Evolutionary conservation across 1,140 invertebrate genomes (phyloP).

Genomic region (Hypsibius dujardini): DNA sequence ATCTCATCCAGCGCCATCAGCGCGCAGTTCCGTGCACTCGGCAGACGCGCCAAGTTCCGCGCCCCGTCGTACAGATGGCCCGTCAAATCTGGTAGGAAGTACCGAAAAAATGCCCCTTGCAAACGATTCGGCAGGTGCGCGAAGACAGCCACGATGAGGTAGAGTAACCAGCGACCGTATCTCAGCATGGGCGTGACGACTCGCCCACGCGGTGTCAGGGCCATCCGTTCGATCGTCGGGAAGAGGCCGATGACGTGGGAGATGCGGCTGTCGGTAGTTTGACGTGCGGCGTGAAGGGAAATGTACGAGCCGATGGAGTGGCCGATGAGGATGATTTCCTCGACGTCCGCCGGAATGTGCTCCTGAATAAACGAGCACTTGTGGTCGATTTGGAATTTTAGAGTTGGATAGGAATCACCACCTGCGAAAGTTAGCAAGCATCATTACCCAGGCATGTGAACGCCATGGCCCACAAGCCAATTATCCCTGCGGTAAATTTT

Average conservation of each 20-base stretch:
- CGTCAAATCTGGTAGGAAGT: constrained; percentile 26
- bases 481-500: no score
- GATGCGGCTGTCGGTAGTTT: constrained; percentile 7
- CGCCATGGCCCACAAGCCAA: no score
- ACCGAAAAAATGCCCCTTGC: constrained; percentile 27
- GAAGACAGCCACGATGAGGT: constrained; percentile 42
- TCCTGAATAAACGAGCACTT: constrained; percentile 55
- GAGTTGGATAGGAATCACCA: constrained; percentile 24
- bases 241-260: constrained; percentile 48
- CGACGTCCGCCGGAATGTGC: constrained; percentile 46
- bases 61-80: constrained; percentile 30
- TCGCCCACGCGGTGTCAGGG: constrained; percentile 46
- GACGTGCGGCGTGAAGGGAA: constrained; percentile 49
- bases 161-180: constrained; percentile 38
- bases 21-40: constrained; percentile 34
- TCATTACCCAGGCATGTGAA: no score
- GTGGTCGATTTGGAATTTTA: constrained; percentile 58
- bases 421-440: neutral
- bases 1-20: constrained; percentile 35
- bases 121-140: constrained; percentile 39
- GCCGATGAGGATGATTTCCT: constrained; percentile 49
- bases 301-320: constrained; percentile 71
- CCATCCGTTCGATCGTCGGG: constrained; percentile 62
- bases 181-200: constrained; percentile 35
- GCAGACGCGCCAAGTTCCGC: constrained; percentile 30